Base-by-base conservation (phyloP, 2,113 vertebrate species). In the Python bivittatus region DNA sequence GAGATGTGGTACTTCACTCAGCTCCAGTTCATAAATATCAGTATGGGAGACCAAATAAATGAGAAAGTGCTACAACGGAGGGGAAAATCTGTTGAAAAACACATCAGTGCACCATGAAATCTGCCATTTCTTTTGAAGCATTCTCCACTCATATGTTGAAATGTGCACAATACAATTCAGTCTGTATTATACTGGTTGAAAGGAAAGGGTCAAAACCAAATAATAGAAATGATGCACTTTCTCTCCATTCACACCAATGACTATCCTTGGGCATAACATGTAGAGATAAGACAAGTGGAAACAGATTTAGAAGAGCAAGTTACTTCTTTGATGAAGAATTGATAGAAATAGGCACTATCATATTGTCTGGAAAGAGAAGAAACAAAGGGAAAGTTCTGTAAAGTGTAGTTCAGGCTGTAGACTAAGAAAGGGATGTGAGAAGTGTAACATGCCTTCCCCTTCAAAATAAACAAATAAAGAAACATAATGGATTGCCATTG, bases 181-280 rank as follows among this genome's bases (percentile, higher is more conserved):
- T 87, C 61, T 53, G 0, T n/a, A 0, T 53, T 88, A 15, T 25
- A 1, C 1, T 56, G 0, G 79, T 27, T 86, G 90, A 38, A 68
- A 2, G 2, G 42, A 29, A 88, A 57, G 7, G 72, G 42, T 90
- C 38, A 92, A 90, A 94, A 94, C 5, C 22, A 90, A 94, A 1
- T 72, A 92, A 90, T 1, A 88, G 85, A 90, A 92, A 92, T n/a
- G 38, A 42, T 54, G 3, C 8, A n/a, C 20, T 15, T 91, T 94
- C 72, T 1, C 17, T 91, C 83, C 12, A 0, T 91, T 87, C 42
- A 52, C 10, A 54, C 0, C 92, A n/a, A 89, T 89, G 1, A 25
- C 0, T 7, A 8, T 0, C 1, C 93, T 94, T 4, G 38, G 88
- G 17, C 72, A 79, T 57, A 60, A 64, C 25, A 88, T 91, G 68